phyloP scores from a whole-genome alignment of 2,113 vertebrate species.

The Alexandromys fortis region DNA sequence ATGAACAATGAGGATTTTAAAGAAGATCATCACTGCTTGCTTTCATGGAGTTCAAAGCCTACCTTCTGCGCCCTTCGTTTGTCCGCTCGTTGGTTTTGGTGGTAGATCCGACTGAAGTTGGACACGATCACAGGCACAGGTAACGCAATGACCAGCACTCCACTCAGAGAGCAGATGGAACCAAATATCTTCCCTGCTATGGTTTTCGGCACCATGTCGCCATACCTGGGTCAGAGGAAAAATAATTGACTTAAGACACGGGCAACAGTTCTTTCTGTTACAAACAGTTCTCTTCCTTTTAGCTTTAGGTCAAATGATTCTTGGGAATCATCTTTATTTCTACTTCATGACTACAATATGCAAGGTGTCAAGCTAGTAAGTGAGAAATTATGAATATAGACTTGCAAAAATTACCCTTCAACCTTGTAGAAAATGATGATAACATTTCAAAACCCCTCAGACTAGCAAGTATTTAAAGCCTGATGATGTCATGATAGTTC shows the following conservation, averaged over 20 bases:
- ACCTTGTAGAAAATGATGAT: slow-evolving; percentile 25
- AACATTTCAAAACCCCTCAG: slow-evolving; percentile 35
- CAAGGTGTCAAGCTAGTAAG: slow-evolving; percentile 23
- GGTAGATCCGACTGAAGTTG: slow-evolving; percentile 99
- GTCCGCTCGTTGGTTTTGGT: slow-evolving; percentile 97
- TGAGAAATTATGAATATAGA: slow-evolving; percentile 48
- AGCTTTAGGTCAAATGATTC: slow-evolving; percentile 13
- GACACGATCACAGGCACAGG: slow-evolving; percentile 98
- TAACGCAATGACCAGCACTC: slow-evolving; percentile 96
- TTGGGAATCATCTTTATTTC: not conserved
- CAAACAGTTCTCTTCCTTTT: not conserved
- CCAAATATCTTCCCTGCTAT: slow-evolving; percentile 98
- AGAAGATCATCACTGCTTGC: not conserved
- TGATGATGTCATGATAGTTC: slow-evolving; percentile 44
- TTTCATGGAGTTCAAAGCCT: slow-evolving; percentile 23
- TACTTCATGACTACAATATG: not conserved
- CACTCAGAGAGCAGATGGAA: slow-evolving; percentile 96
- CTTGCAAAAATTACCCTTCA: slow-evolving; percentile 49
- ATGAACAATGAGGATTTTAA: not conserved
- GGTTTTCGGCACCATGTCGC: slow-evolving; percentile 99
- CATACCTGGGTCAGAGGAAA: slow-evolving; percentile 89
- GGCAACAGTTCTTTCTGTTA: not conserved
- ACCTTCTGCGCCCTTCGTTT: slow-evolving; percentile 98
- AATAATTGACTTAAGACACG: slow-evolving; percentile 21
- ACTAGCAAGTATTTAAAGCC: slow-evolving; percentile 52